phyloP scores from a whole-genome alignment of 2,888 invertebrate genomes.

The Masnerella sp. region DNA sequence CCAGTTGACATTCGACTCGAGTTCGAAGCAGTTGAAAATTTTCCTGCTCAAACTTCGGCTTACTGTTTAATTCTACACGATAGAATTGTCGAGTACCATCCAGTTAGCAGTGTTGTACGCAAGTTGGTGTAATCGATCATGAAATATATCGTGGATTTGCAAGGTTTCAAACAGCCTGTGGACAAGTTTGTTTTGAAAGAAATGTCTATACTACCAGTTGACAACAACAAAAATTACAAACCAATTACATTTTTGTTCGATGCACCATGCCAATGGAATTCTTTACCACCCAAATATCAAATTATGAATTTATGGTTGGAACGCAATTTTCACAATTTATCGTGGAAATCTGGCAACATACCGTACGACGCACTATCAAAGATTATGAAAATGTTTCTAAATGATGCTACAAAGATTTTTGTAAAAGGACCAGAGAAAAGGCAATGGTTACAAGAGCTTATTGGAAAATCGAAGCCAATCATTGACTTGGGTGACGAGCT shows the following conservation, averaged over 20 bases:
- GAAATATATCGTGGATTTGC: conserved; percentile 19
- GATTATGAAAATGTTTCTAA: conserved; percentile 5
- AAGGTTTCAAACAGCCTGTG: conserved; percentile 22
- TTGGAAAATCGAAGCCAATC: conserved; percentile 12
- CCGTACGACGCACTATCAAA: conserved; percentile 10
- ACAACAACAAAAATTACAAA: neutral
- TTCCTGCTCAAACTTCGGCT: neutral
- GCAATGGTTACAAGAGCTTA: conserved; percentile 13
- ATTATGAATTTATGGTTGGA: conserved; percentile 19
- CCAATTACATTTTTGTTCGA: conserved; percentile 10
- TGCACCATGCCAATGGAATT: conserved; percentile 19
- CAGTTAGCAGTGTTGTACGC: conserved; percentile 3
- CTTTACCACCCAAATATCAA: conserved; percentile 29
- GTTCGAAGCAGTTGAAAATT: neutral
- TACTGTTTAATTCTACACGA: conserved; percentile 5
- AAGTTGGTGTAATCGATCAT: conserved; percentile 5
- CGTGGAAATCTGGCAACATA: conserved; percentile 20
- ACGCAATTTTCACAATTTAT: conserved; percentile 26
- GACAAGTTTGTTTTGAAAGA: conserved; percentile 38
- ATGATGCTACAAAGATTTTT: conserved; percentile 23
- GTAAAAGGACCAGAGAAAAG: conserved; percentile 23
- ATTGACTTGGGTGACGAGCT: conserved; percentile 18
- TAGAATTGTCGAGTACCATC: neutral
- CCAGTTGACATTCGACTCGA: neutral
- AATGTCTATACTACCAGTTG: conserved; percentile 10